Evolutionary conservation across 2,888 invertebrate species (phyloP).

Genomic region (Teleogryllus oceanicus): DNA sequence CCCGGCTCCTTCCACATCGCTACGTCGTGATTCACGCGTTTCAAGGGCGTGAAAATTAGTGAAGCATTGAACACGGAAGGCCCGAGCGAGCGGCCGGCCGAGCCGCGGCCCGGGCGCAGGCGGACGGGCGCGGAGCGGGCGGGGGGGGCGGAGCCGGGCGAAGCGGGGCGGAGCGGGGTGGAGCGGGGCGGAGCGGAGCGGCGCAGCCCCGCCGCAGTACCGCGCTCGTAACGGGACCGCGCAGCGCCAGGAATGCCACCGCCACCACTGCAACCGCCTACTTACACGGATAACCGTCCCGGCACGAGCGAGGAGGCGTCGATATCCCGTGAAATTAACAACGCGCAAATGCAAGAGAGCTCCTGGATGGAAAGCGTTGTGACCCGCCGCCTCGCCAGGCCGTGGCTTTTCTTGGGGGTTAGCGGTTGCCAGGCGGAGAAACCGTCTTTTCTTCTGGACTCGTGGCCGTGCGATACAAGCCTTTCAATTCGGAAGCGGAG

Average conservation of each 20-base stretch:
- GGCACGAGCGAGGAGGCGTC: constrained; percentile 1
- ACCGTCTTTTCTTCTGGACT: not conserved
- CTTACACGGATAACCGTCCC: not conserved
- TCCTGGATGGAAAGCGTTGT: not conserved
- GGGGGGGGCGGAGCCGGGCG: not conserved
- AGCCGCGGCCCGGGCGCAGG: not conserved
- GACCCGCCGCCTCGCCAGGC: no score
- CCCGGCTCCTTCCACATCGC: constrained; percentile 6
- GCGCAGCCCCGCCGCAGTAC: not conserved
- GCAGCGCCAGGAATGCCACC: not conserved
- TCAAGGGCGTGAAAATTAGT: constrained; percentile 18
- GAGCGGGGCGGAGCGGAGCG: not conserved
- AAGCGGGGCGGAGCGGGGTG: not conserved
- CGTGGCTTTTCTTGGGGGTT: no score
- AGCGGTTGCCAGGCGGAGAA: no score
- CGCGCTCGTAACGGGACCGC: not conserved
- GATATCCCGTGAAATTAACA: constrained; percentile 9
- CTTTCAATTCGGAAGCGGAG: not conserved
- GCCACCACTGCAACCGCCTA: not conserved
- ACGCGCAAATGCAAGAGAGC: not conserved
- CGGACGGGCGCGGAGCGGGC: not conserved
- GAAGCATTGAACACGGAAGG: constrained; percentile 18
- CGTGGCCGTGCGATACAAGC: not conserved
- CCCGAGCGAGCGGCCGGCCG: not conserved
- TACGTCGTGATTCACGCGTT: constrained; percentile 4